These are phyloP conservation scores for Heliconius sara DNA, from an alignment of 2,888 invertebrate species.

Conservation along the genomic window DNA sequence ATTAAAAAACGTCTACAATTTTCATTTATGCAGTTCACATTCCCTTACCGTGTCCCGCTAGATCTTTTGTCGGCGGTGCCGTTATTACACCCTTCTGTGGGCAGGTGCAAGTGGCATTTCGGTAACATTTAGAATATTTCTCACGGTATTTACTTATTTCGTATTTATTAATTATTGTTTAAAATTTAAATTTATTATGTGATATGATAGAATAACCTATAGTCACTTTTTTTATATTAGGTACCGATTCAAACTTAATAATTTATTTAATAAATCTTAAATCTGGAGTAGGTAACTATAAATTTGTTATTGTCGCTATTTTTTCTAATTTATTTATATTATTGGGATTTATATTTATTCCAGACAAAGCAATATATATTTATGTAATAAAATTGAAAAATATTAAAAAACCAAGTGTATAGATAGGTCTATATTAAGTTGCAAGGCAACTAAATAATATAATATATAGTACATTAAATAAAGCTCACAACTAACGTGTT, in stretches of 20 bases:
- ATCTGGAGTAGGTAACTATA: background rate
- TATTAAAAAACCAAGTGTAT: no score
- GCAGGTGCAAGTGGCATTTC: conserved; percentile 48
- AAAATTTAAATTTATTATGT: conserved; percentile 2
- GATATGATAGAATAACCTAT: background rate
- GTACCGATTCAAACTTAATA: no score
- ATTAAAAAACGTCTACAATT: background rate
- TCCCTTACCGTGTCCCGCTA: conserved; percentile 36
- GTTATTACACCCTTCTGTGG: conserved; percentile 44
- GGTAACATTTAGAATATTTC: conserved; percentile 46
- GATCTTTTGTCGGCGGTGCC: conserved; percentile 41
- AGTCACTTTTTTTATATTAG: background rate
- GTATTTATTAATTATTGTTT: conserved; percentile 19
- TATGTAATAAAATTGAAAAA: no score
- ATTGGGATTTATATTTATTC: no score
- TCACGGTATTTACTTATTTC: conserved; percentile 44
- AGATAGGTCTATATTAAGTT: no score
- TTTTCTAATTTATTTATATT: no score
- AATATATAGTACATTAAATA: no score
- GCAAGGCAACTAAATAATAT: no score
- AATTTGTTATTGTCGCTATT: background rate
- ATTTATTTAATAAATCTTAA: no score
- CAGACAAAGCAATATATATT: no score
- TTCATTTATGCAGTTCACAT: conserved; percentile 14
- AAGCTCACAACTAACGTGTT: no score